These are phyloP conservation scores for Trypoxylus dichotomus DNA, from an alignment of 1,140 invertebrate genomes.

Conservation along the genomic window DNA sequence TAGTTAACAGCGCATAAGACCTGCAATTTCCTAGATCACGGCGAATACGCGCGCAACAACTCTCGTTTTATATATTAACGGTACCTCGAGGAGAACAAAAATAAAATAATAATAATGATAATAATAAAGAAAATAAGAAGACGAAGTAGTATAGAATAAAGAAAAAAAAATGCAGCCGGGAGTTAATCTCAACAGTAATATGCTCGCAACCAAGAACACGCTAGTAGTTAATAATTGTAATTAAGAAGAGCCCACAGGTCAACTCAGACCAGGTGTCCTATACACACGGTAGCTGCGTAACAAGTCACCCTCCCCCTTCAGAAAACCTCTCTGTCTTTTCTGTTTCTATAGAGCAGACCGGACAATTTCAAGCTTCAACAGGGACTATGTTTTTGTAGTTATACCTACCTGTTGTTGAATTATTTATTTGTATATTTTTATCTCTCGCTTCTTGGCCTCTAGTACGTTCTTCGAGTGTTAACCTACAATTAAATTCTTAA, in stretches of 20 bases:
- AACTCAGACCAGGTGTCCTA: conserved; percentile 32
- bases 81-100: not conserved
- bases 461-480: not conserved
- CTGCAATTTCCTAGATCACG: conserved; percentile 12
- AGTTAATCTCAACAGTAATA: conserved; percentile 30
- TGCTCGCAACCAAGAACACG: conserved; percentile 34
- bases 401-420: not conserved
- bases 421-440: conserved; percentile 11
- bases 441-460: not conserved
- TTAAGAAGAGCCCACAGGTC: conserved; percentile 37
- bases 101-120: conserved; percentile 16
- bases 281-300: conserved; percentile 29
- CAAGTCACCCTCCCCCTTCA: not conserved
- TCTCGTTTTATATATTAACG: conserved; percentile 27
- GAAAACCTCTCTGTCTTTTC: not conserved
- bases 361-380: conserved; percentile 28
- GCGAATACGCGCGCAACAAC: not conserved
- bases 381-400: conserved; percentile 26
- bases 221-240: conserved; percentile 41
- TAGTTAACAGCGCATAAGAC: conserved; percentile 22
- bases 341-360: not conserved
- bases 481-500: not conserved
- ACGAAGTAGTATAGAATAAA: not conserved
- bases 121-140: not conserved
- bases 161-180: not conserved